phyloP scores from a whole-genome alignment of 30 jellyfish, hydroid and myxozoan species.

The Aurelia aurita complex sp. Pacific region DNA sequence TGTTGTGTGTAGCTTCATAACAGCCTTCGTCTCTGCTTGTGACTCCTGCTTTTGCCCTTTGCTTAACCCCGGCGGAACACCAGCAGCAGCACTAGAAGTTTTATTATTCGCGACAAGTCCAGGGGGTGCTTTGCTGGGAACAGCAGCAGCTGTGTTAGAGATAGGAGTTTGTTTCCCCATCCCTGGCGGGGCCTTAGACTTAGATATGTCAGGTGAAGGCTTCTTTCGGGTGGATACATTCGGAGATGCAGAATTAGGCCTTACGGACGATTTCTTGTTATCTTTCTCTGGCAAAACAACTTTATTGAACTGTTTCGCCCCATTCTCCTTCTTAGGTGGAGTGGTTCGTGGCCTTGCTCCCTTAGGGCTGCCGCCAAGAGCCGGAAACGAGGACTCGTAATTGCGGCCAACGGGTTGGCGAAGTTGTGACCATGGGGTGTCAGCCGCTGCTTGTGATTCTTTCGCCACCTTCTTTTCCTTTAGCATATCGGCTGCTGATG shows the following conservation, averaged over 20 bases:
- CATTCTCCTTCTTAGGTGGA: neutral
- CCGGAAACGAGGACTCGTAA: slow-evolving; percentile 1
- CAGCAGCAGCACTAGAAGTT: neutral
- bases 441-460: neutral
- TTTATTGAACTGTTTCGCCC: neutral
- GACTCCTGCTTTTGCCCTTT: neutral
- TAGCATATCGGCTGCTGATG: slow-evolving; percentile 11
- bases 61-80: slow-evolving; percentile 23
- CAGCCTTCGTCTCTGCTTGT: neutral
- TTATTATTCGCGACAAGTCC: neutral
- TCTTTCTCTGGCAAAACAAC: neutral
- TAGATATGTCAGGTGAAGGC: neutral
- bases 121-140: neutral
- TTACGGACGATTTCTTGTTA: no score
- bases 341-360: neutral
- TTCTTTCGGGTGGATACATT: neutral
- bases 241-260: no score
- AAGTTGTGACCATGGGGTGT: neutral
- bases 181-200: slow-evolving; percentile 14
- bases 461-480: slow-evolving; percentile 11
- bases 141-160: slow-evolving; percentile 23
- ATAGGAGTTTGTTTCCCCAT: slow-evolving; percentile 6
- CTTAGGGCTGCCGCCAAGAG: slow-evolving; percentile 1
- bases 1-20: neutral
- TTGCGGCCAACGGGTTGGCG: neutral